Evolutionary conservation across 2,888 invertebrate genomes (phyloP).

Genomic region (Brenthis ino): DNA sequence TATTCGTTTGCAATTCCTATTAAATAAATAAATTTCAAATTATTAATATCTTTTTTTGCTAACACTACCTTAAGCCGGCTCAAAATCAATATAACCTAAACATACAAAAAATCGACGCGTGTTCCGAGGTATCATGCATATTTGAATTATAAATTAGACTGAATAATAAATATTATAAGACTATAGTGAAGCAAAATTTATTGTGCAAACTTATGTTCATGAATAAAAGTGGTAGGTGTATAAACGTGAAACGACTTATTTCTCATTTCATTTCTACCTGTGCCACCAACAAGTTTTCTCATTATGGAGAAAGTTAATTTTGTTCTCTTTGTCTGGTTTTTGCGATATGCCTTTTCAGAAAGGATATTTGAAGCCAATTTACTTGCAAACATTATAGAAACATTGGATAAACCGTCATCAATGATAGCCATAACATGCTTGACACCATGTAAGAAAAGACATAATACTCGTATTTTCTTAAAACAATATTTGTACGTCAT

Average conservation of each 20-base stretch:
- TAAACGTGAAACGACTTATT: slow-evolving; percentile 19
- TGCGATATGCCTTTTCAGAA: slow-evolving; percentile 12
- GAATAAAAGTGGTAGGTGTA: slow-evolving; percentile 28
- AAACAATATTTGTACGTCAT: neutral
- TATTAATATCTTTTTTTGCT: neutral
- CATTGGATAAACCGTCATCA: slow-evolving; percentile 25
- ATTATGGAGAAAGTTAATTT: slow-evolving; percentile 28
- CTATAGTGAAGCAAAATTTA: slow-evolving; percentile 37
- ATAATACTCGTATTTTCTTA: neutral
- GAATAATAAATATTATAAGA: slow-evolving; percentile 1
- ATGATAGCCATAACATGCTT: slow-evolving; percentile 32
- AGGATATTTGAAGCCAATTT: slow-evolving; percentile 17
- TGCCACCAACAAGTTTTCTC: slow-evolving; percentile 10
- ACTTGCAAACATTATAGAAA: slow-evolving; percentile 24
- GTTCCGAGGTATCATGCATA: neutral
- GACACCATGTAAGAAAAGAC: slow-evolving; percentile 26
- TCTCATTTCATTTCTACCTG: slow-evolving; percentile 24
- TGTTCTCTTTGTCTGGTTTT: slow-evolving; percentile 15
- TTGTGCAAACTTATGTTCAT: slow-evolving; percentile 11
- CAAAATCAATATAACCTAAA: neutral
- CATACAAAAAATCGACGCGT: neutral
- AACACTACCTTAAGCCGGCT: slow-evolving; percentile 4
- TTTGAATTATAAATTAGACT: neutral
- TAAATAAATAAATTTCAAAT: neutral
- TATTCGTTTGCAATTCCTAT: neutral